These are phyloP conservation scores for Porites lutea DNA, from an alignment of 64 coral and sea anemone species.

Conservation along the genomic window DNA sequence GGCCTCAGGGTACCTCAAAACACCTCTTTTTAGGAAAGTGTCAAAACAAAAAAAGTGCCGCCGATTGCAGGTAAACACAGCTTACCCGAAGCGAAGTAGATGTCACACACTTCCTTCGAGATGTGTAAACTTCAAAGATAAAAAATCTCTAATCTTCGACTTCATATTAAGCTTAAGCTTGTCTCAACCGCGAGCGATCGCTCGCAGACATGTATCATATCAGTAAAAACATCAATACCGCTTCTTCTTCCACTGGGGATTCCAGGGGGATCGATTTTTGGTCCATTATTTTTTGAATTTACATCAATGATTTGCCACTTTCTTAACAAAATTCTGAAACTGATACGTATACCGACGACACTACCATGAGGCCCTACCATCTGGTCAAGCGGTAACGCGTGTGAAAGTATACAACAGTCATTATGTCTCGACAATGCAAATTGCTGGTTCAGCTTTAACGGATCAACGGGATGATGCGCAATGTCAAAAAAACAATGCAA, in stretches of 20 bases:
- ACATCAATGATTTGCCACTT: constrained; percentile 13
- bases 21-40: no score
- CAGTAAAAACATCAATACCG: background rate
- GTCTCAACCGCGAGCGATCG: background rate
- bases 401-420: constrained; percentile 23
- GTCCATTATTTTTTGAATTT: no score
- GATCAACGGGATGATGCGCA: constrained; percentile 19
- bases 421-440: constrained; percentile 5
- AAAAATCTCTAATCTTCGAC: no score
- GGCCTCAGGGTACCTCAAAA: no score
- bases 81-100: no score
- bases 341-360: constrained; percentile 13
- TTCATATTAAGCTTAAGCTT: no score
- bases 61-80: no score
- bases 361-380: background rate
- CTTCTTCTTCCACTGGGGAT: constrained; percentile 1
- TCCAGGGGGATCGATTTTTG: background rate
- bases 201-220: background rate
- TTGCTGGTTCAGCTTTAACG: constrained; percentile 24
- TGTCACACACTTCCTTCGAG: no score
- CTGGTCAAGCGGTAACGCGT: constrained; percentile 18
- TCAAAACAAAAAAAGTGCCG: no score
- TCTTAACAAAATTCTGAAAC: background rate
- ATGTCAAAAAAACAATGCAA: background rate
- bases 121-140: no score